Evolutionary conservation across 2,888 invertebrate species (phyloP), one percentile per base, ranked within the genome.

Genomic region (Cephus pulcher): DNA sequence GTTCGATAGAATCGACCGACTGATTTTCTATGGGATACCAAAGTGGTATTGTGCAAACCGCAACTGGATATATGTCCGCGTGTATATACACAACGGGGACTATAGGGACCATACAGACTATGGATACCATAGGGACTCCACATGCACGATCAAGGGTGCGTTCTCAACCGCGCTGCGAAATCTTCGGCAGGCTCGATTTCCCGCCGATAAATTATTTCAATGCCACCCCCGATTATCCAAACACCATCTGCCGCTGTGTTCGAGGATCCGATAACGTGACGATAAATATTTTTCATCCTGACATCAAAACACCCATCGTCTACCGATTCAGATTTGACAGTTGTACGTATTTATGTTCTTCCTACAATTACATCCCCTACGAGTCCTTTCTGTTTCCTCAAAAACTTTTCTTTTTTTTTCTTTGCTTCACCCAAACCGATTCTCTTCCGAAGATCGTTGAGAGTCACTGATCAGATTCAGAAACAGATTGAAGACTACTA

Each of bases 1-100:
- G 82, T 79, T 78, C 84, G 83, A 83, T 84, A 86, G 85, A 84
- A 88, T 88, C 84, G 84, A 80, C 79, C 81, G 80, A 80, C 75
- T 82, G 88, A 88, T 88, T 88, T 87, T 87, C 86, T 86, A 84
- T 83, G 78, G 83, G 85, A 86, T 85, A 34, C 68, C 56, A 56
- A 56, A 84, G 79, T 75, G 79, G 79, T 77, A 86, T 87, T 87
- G 87, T 86, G 87, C 82, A 78, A 81, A 83, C 81, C 84, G 84
- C 82, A 82, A 84, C 81, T 82, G 84, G 82, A 86, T 82, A 82
- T 81, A 80, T 78, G 73, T 78, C 74, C 75, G 70, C 69, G 75
- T 37, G 35, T 68, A 71, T 73, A 73, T 76, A 75, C 56, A 56
- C 56, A 56, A 56, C 56, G 40, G 40, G 15, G 40, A 40, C 40